Conservation (phyloP, 1,140 invertebrate genomes). For the Eciton burchellii region DNA sequence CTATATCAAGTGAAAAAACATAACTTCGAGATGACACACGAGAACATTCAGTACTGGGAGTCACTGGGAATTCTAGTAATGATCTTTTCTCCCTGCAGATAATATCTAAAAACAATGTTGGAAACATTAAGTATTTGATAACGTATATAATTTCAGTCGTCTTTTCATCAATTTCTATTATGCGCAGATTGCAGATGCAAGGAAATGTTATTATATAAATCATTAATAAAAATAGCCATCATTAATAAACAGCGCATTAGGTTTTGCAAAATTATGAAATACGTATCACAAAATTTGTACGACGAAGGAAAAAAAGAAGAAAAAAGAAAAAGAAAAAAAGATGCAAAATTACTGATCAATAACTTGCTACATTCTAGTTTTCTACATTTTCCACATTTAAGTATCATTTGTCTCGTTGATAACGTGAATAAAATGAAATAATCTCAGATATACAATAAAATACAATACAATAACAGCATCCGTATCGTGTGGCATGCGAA, state of each 20-base stretch:
- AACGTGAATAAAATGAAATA: not conserved
- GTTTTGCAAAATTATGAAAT: not conserved
- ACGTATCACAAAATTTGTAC: not conserved
- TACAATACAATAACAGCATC: conserved; percentile 5
- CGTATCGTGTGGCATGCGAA: not conserved
- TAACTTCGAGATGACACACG: conserved; percentile 89
- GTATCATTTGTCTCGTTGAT: not conserved
- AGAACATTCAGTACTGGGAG: conserved; percentile 89
- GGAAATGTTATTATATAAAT: conserved; percentile 16
- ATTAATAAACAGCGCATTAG: too few species aligned
- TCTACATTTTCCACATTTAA: conserved; percentile 7
- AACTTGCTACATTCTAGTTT: conserved; percentile 1
- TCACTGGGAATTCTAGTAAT: conserved; percentile 89
- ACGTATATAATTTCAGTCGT: too few species aligned
- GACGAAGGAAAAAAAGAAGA: too few species aligned
- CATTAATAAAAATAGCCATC: not conserved
- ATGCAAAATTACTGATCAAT: conserved; percentile 4
- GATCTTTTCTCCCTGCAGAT: conserved; percentile 73
- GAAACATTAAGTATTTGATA: not conserved
- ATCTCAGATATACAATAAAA: not conserved
- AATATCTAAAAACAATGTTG: conserved; percentile 67
- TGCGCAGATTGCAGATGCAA: not conserved
- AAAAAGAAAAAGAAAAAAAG: too few species aligned
- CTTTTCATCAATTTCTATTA: not conserved
- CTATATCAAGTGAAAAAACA: conserved; percentile 90